Evolutionary conservation across 2,797 vertebrate genomes (phyloP).

Genomic region (Acanthornis magna): DNA sequence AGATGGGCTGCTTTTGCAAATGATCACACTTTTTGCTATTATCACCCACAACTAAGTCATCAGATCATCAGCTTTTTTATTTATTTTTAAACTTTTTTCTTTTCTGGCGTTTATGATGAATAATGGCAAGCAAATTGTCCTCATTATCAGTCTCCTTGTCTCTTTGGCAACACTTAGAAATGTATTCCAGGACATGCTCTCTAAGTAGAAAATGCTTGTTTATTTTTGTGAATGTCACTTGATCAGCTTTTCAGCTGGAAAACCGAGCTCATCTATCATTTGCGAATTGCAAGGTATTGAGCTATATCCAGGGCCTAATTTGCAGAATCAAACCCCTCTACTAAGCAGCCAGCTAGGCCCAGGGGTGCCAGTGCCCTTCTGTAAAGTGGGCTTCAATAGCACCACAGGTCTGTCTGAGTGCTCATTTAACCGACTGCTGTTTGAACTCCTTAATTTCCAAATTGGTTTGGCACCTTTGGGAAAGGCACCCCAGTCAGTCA

Average conservation of each 20-base stretch:
- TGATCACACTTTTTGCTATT: not conserved
- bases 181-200: not conserved
- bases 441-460: not conserved
- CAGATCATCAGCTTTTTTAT: not conserved
- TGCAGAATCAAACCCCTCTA: not conserved
- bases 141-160: not conserved
- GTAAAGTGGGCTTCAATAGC: not conserved
- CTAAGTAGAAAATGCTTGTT: not conserved
- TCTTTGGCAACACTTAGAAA: not conserved
- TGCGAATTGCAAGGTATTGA: not conserved
- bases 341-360: not conserved
- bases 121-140: not conserved
- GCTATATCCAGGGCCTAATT: not conserved
- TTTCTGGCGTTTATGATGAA: not conserved
- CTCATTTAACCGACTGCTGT: not conserved
- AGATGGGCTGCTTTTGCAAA: not conserved
- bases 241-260: not conserved
- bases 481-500: not conserved
- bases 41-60: not conserved
- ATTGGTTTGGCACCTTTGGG: not conserved
- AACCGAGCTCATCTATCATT: not conserved
- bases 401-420: not conserved
- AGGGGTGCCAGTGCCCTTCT: not conserved
- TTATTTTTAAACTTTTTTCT: conserved; percentile 3
- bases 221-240: conserved; percentile 6